A percentile compares a stretch with the other conserved stretches of the same genome.
Evolutionary conservation across 2,113 vertebrate species (phyloP).

Genomic region (Neoarius graeffei): DNA sequence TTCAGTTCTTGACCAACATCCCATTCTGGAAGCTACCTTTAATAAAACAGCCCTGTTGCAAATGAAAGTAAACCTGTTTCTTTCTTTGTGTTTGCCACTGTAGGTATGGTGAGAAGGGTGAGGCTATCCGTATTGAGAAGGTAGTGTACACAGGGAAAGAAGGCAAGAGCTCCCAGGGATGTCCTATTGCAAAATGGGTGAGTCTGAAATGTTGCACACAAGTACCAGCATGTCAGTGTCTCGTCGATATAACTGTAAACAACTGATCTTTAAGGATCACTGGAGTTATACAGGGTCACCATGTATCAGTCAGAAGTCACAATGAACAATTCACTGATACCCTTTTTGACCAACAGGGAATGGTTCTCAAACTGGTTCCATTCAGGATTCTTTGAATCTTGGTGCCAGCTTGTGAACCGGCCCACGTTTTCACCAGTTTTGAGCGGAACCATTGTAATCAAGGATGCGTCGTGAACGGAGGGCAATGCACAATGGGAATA

Average conservation of each 20-base stretch:
- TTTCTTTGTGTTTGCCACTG: constrained; percentile 36
- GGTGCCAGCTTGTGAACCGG: too few relatives aligned
- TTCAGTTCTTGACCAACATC: neutral
- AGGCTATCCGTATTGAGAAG: constrained; percentile 93
- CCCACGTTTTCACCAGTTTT: too few relatives aligned
- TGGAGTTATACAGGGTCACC: neutral
- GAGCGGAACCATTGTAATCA: too few relatives aligned
- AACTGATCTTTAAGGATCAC: neutral
- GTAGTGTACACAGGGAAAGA: constrained; percentile 94
- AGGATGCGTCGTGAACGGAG: too few relatives aligned
- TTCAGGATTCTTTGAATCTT: too few relatives aligned
- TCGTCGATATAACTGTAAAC: neutral
- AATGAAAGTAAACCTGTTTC: neutral
- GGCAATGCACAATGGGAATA: too few relatives aligned
- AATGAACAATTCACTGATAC: constrained; percentile 9
- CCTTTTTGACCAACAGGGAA: too few relatives aligned
- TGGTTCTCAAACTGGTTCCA: too few relatives aligned
- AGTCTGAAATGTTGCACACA: constrained; percentile 61
- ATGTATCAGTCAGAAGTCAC: neutral
- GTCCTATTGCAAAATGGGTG: constrained; percentile 99
- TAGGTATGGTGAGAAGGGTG: constrained; percentile 94
- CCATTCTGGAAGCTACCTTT: neutral
- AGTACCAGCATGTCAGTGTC: neutral
- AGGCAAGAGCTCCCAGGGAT: constrained; percentile 95
- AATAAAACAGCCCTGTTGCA: too few relatives aligned